Conservation (phyloP, 2,797 vertebrate species). For the Dromococcyx pavoninus region DNA sequence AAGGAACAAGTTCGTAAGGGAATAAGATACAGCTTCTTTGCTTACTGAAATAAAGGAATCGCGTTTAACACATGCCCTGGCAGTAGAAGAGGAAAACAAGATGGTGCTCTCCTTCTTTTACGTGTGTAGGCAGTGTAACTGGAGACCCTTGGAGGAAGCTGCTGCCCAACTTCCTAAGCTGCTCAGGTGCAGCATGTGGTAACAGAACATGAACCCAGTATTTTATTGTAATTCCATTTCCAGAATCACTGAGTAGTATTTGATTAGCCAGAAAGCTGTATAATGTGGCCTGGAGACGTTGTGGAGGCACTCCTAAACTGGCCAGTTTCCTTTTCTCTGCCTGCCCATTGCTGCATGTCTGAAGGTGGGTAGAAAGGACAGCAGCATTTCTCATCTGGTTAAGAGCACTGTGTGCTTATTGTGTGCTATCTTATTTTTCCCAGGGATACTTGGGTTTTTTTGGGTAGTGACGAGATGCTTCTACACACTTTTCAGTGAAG, state of each 20-base stretch:
- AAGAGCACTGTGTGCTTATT: background rate
- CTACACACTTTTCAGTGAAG: background rate
- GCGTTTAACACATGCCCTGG: background rate
- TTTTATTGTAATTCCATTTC: background rate
- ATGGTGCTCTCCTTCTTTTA: background rate
- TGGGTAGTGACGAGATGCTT: background rate
- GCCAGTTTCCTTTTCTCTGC: background rate
- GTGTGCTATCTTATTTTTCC: background rate
- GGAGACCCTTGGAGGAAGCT: background rate
- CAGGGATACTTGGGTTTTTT: background rate
- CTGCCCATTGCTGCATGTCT: background rate
- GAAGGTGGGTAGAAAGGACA: background rate
- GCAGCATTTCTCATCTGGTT: background rate
- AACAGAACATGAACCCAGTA: background rate
- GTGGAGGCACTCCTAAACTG: background rate
- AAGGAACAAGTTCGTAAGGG: background rate
- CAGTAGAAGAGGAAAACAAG: background rate
- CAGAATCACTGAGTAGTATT: background rate
- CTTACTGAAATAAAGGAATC: background rate
- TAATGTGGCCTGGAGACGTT: background rate
- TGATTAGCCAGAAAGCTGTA: background rate
- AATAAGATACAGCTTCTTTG: background rate
- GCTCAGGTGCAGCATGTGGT: fast-evolving
- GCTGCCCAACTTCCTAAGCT: background rate
- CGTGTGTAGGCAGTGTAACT: background rate